Evolutionary conservation across 2,113 vertebrate species (phyloP).

Genomic region (Cinclus cinclus): DNA sequence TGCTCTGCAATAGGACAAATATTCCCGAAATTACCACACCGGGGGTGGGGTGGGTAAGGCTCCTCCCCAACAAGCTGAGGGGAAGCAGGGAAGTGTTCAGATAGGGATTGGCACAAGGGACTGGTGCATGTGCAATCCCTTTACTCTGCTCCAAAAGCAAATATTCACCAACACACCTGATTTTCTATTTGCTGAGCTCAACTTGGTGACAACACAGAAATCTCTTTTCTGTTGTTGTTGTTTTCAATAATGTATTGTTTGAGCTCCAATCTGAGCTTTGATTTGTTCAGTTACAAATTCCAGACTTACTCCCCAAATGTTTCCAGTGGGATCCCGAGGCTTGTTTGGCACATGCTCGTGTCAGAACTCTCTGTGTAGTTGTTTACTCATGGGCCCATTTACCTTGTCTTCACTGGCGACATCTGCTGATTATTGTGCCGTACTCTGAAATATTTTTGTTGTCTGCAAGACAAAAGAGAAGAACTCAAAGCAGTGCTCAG

Average conservation of each 20-base stretch:
- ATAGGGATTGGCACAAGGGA: background rate
- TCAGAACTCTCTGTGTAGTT: background rate
- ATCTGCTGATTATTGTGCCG: background rate
- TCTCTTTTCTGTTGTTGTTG: background rate
- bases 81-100: background rate
- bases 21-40: too few species aligned
- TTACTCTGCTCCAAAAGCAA: too few species aligned
- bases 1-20: background rate
- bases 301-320: background rate
- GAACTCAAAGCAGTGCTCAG: background rate
- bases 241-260: background rate
- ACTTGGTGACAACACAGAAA: background rate
- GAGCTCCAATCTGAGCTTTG: background rate
- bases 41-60: too few species aligned
- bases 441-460: background rate
- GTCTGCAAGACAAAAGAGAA: constrained; percentile 27
- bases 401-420: background rate
- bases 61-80: accelerated
- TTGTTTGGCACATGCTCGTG: background rate
- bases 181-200: background rate
- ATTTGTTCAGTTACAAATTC: background rate
- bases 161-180: background rate
- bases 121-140: background rate
- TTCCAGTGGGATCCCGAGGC: background rate
- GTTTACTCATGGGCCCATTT: background rate